phyloP scores from a whole-genome alignment of 2,888 invertebrate species.

The Lasius platythorax region DNA sequence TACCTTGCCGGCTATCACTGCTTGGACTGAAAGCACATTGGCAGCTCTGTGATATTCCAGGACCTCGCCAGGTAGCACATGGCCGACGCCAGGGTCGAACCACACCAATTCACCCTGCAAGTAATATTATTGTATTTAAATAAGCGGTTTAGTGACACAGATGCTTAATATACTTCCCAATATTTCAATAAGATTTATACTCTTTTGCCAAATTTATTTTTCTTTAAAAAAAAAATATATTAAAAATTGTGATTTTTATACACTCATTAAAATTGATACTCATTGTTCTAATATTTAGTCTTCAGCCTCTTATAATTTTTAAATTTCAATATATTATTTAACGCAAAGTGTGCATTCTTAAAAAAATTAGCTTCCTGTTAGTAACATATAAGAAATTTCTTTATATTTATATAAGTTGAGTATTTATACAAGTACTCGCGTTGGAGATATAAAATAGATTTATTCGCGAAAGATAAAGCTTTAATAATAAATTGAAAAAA shows the following conservation, averaged over 20 bases:
- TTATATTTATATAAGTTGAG: background rate
- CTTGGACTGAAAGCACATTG: constrained; percentile 95
- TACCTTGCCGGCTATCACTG: constrained; percentile 95
- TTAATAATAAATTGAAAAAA: too few relatives aligned
- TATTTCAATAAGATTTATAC: background rate
- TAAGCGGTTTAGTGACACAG: background rate
- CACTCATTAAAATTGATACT: background rate
- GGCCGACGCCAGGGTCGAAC: constrained; percentile 97
- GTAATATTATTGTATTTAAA: constrained; percentile 10
- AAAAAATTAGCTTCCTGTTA: background rate
- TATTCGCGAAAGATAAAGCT: too few relatives aligned
- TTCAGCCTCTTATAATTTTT: background rate
- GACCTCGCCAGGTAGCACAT: constrained; percentile 96
- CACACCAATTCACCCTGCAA: constrained; percentile 94
- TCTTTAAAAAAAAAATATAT: background rate
- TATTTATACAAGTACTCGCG: background rate
- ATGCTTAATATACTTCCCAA: background rate
- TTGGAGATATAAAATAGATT: too few relatives aligned
- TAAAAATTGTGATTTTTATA: background rate
- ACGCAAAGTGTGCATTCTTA: background rate
- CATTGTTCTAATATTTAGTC: background rate
- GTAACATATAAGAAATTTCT: background rate
- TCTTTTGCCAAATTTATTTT: background rate
- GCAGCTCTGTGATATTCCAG: constrained; percentile 96
- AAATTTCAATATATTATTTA: background rate